Evolutionary conservation across 1,140 invertebrate species (phyloP).

Genomic region (Leucophenga varia): DNA sequence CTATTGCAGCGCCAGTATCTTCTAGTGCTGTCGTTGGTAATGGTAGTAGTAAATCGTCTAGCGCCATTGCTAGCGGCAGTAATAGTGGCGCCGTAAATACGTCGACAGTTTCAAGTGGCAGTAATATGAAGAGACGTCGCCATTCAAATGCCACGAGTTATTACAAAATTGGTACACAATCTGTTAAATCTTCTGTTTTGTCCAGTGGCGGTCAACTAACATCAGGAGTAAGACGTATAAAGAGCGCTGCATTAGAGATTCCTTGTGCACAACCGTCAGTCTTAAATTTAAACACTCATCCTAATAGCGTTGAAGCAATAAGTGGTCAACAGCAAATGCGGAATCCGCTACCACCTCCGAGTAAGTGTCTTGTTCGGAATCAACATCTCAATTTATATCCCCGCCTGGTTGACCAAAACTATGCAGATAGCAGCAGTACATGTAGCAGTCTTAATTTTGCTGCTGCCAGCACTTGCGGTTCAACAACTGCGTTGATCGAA

Average conservation of each 20-base stretch:
- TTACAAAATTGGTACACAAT: slow-evolving; percentile 24
- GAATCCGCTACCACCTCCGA: slow-evolving; percentile 65
- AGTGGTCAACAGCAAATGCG: slow-evolving; percentile 64
- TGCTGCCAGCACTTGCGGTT: slow-evolving; percentile 61
- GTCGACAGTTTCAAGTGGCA: no score
- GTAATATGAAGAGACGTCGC: slow-evolving; percentile 56
- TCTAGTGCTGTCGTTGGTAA: neutral
- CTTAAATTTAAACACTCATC: slow-evolving; percentile 65
- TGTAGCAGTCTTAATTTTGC: slow-evolving; percentile 66
- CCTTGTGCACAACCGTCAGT: slow-evolving; percentile 65
- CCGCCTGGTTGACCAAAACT: slow-evolving; percentile 48
- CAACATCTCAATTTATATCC: slow-evolving; percentile 67
- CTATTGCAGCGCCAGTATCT: slow-evolving; percentile 34
- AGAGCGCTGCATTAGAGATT: slow-evolving; percentile 68
- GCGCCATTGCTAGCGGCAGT: neutral
- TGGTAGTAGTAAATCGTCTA: neutral
- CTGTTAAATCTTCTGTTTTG: slow-evolving; percentile 21
- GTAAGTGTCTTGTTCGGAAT: slow-evolving; percentile 66
- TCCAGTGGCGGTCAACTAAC: slow-evolving; percentile 9
- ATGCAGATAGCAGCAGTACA: slow-evolving; percentile 27
- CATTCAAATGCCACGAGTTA: slow-evolving; percentile 64
- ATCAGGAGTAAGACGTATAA: slow-evolving; percentile 63
- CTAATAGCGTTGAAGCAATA: slow-evolving; percentile 69
- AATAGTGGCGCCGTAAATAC: slow-evolving; percentile 6
- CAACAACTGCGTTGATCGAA: slow-evolving; percentile 44